Percentiles rank a stretch among this genome's conserved stretches.
phyloP scores from a whole-genome alignment of 2,888 invertebrate species.

The Euproctis similis region DNA sequence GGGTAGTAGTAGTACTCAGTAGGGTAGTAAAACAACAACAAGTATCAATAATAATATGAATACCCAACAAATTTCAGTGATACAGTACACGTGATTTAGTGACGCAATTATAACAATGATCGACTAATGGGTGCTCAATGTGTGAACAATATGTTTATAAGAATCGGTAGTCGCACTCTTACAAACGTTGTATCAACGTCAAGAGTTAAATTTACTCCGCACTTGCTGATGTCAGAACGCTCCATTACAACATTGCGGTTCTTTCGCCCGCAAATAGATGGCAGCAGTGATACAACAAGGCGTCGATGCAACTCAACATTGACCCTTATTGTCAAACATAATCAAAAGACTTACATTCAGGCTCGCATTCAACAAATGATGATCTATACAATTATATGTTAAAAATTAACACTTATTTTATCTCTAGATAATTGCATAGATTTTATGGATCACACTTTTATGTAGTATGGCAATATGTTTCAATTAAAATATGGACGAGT shows the following conservation, averaged over 20 bases:
- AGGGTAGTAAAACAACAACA: no score
- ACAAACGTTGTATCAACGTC: conserved; percentile 55
- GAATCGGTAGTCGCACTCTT: conserved; percentile 36
- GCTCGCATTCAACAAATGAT: no score
- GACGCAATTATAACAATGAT: conserved; percentile 31
- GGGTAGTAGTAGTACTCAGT: no score
- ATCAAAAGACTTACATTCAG: no score
- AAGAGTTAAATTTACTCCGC: conserved; percentile 69
- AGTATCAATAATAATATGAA: conserved; percentile 20
- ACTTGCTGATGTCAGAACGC: conserved; percentile 70
- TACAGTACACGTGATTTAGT: conserved; percentile 26
- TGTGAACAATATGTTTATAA: conserved; percentile 50
- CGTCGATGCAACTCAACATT: conserved; percentile 22
- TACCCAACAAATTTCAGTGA: conserved; percentile 30
- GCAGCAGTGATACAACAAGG: conserved; percentile 47
- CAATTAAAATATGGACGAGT: no score
- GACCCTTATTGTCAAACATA: no score
- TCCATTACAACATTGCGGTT: conserved; percentile 56
- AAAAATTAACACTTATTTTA: no score
- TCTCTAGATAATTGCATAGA: no score
- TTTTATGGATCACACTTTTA: no score
- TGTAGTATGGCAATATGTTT: no score
- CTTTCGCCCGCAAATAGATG: conserved; percentile 56
- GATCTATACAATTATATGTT: no score
- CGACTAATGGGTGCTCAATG: conserved; percentile 28